Evolutionary conservation across 1,140 invertebrate species (phyloP), one percentile per base, ranked within the genome.

Genomic region (Euwallacea fornicatus): DNA sequence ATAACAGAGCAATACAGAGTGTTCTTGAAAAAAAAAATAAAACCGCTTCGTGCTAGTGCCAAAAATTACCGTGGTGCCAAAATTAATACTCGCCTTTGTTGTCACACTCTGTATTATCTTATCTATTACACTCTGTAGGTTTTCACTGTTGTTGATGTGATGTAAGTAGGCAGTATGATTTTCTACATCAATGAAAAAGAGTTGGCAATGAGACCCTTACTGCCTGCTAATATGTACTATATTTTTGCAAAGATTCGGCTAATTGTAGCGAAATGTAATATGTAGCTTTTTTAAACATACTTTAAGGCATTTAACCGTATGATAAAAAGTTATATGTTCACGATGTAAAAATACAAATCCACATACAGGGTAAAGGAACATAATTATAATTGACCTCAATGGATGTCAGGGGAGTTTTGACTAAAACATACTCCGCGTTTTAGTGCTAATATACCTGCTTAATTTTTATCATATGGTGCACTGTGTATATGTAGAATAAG

Each of bases 261-360:
- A 15, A 54, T 43, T 62, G 55, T 4, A 53, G 46, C 58, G 44
- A 47, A 69, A 69, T 63, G 55, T 62, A 13, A 54, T 56, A 55
- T 62, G 67, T 69, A 69, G 67, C 67, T 69, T 69, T 69, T 69
- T 33, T 69, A 69, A 47, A 68, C 60, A 68, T 13, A 41, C 58
- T 50, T 60, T 42, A 68, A 63, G 41, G 15, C 8, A 69, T 62
- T 50, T 33, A 55, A 21, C 60, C 47, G 46, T 64, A 64, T 70
- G 53, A 65, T 64, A 64, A 64, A 70, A 59, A 58, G 13, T 16
- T 62, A 50, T 50, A 67, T 46, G 33, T 44, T 55, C 7, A 42
- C 56, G 58, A 62, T 63, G 59, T 62, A 55, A 70, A 53, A 70
- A 44, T 60, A 63, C 44, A 21, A 64, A 58, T 33, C 21, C 21